These are phyloP conservation scores for Pygmarrhopalites habei DNA, from an alignment of 1,140 invertebrate species.

Conservation along the genomic window DNA sequence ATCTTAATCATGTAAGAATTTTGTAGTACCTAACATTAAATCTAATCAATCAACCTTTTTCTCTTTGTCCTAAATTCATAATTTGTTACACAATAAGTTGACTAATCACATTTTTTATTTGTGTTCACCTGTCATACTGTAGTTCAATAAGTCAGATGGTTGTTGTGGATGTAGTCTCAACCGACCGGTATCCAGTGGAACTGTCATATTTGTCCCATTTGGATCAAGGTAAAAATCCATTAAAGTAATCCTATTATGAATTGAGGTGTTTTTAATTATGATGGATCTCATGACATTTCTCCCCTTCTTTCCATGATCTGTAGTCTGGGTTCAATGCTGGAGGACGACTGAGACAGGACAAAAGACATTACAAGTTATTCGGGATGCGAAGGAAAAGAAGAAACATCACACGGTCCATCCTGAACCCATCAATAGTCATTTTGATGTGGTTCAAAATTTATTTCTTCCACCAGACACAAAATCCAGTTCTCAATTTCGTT, in stretches of 20 bases:
- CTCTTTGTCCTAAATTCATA: too few relatives aligned
- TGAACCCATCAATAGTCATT: conserved; percentile 70
- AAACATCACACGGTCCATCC: conserved; percentile 72
- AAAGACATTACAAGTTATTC: conserved; percentile 68
- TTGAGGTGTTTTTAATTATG: too few relatives aligned
- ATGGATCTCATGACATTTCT: too few relatives aligned
- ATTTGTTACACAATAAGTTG: too few relatives aligned
- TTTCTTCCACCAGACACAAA: conserved; percentile 56
- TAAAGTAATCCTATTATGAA: too few relatives aligned
- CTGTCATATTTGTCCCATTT: conserved; percentile 64
- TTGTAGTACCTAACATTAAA: too few relatives aligned
- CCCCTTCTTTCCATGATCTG: too few relatives aligned
- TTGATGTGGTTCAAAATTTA: conserved; percentile 64
- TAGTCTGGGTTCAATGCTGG: conserved; percentile 74
- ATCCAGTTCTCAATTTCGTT: conserved; percentile 43
- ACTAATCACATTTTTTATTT: too few relatives aligned
- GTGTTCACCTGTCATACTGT: too few relatives aligned
- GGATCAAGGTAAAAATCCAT: too few relatives aligned
- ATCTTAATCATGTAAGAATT: conserved; percentile 67
- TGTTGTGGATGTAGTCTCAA: conserved; percentile 63
- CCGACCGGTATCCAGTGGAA: conserved; percentile 66
- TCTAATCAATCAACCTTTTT: too few relatives aligned
- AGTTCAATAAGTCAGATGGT: conserved; percentile 66
- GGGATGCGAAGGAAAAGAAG: conserved; percentile 64
- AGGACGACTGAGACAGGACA: conserved; percentile 53